Percentiles rank a stretch among this genome's conserved stretches.
Evolutionary conservation across 2,888 invertebrate species (phyloP).

Genomic region (Bellardia bayeri): DNA sequence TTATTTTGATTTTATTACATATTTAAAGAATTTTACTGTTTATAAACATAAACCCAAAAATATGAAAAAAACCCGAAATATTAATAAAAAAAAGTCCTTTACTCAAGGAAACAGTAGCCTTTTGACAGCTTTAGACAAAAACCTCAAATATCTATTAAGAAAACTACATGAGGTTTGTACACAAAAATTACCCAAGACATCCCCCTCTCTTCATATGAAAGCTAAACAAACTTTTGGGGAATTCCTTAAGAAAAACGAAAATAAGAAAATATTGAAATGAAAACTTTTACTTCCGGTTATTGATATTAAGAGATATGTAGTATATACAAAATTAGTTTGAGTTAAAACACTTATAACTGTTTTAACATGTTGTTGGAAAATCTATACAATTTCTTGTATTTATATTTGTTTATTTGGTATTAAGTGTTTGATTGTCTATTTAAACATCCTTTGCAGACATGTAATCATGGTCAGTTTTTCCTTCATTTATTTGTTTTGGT

Average conservation of each 20-base stretch:
- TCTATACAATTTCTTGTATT: too few relatives aligned
- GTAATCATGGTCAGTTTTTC: conserved; percentile 25
- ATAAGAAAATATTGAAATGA: conserved; percentile 14
- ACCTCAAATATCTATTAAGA: conserved; percentile 72
- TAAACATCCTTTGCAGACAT: conserved; percentile 38
- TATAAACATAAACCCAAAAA: not conserved
- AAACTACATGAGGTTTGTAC: conserved; percentile 66
- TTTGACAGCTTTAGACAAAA: conserved; percentile 43
- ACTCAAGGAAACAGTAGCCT: conserved; percentile 37
- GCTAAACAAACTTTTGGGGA: not conserved
- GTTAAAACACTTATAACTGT: not conserved
- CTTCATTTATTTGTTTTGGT: conserved; percentile 39
- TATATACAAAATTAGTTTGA: conserved; percentile 39
- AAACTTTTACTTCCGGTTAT: conserved; percentile 76
- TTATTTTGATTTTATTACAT: conserved; percentile 71
- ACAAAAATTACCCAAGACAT: conserved; percentile 39
- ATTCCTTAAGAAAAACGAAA: conserved; percentile 15
- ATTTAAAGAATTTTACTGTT: conserved; percentile 66
- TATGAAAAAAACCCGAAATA: conserved; percentile 26
- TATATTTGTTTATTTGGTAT: not conserved
- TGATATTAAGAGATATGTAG: conserved; percentile 74
- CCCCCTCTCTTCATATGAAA: not conserved
- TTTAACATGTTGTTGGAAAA: too few relatives aligned
- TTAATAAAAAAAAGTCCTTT: conserved; percentile 61
- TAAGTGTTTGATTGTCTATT: conserved; percentile 9